Evolutionary conservation across 2,797 vertebrate genomes (phyloP), one percentile per base, ranked within the genome.

Genomic region (Columba guinea): DNA sequence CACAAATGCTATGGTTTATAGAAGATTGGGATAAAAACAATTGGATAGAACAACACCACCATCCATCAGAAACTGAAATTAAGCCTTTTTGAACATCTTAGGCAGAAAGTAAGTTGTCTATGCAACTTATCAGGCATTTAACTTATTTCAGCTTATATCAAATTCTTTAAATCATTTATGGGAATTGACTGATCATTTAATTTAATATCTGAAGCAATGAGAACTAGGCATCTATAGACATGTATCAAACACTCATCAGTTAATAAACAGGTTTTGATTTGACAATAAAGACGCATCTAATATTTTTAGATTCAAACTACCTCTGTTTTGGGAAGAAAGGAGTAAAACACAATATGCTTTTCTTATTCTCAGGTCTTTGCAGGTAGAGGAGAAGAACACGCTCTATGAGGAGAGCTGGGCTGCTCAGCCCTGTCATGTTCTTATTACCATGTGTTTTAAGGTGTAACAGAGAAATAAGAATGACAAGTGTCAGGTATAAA

Each of bases 1-100:
- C 44, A 73, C 74, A 63, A 82, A 4, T 32, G 62, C 39, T 62
- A 24, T 21, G 18, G 70, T 93, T 93, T 96, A 71, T 68, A 77
- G 41, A 82, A 87, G 91, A 32, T 19, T 91, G 30, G 86, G 91
- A 96, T 93, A 93, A 76, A 74, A 13, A 82, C 13, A 48, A 62
- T 68, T 94, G 92, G 68, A 84, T 62, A 51, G 86, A 94, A 89
- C 83, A 92, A 70, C 48, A 87, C 82, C 35, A 90, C 63, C 64
- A 81, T 95, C 95, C 75, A 96, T 91, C 94, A 89, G 64, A 95
- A 93, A 71, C 51, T 32, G 68, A 87, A 92, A 85, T 83, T 95
- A 95, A 94, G 80, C 90, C 84, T 95, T 90, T 96, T 90, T 92
- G 64, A 94, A 74, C 1, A 23, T 90, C 81, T 89, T 82, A 93